Conservation (phyloP, 1,140 invertebrate species). For the Drosophila punjabiensis region DNA sequence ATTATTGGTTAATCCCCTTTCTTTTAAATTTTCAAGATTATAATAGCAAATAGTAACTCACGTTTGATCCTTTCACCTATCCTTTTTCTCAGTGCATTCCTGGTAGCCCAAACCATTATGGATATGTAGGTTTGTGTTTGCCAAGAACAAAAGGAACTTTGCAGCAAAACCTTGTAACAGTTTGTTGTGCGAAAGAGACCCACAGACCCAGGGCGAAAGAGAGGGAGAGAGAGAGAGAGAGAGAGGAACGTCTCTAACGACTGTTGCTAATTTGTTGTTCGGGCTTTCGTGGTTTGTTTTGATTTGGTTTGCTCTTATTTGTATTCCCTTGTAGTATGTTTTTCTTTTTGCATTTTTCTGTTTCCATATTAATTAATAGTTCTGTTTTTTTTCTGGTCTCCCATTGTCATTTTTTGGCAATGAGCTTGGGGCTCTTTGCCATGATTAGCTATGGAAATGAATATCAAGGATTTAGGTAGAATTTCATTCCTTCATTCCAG, state of each 20-base stretch:
- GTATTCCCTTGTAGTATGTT: conserved; percentile 27
- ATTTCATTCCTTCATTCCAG: no score
- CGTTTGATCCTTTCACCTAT: neutral
- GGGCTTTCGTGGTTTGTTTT: conserved; percentile 39
- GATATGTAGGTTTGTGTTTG: conserved; percentile 38
- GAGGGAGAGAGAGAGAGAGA: conserved; percentile 2
- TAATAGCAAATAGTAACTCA: no score
- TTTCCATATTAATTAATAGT: conserved; percentile 71
- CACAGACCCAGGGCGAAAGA: neutral
- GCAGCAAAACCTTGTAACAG: conserved; percentile 71
- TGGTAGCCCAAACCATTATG: conserved; percentile 30
- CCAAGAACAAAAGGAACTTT: conserved; percentile 66
- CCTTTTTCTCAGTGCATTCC: conserved; percentile 5
- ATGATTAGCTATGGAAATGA: conserved; percentile 60
- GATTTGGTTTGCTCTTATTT: conserved; percentile 59
- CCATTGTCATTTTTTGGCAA: conserved; percentile 66
- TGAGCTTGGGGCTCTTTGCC: conserved; percentile 58
- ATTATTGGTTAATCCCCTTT: neutral
- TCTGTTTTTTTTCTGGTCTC: conserved; percentile 34
- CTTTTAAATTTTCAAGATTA: no score
- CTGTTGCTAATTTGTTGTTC: conserved; percentile 75
- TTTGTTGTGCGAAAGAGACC: conserved; percentile 48
- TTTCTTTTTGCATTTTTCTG: conserved; percentile 23
- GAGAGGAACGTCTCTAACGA: conserved; percentile 23
- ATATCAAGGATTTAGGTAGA: conserved; percentile 48